Evolutionary conservation across 2,797 vertebrate species (phyloP), one percentile per base, ranked within the genome.

Genomic region (Epinephelus awoara): DNA sequence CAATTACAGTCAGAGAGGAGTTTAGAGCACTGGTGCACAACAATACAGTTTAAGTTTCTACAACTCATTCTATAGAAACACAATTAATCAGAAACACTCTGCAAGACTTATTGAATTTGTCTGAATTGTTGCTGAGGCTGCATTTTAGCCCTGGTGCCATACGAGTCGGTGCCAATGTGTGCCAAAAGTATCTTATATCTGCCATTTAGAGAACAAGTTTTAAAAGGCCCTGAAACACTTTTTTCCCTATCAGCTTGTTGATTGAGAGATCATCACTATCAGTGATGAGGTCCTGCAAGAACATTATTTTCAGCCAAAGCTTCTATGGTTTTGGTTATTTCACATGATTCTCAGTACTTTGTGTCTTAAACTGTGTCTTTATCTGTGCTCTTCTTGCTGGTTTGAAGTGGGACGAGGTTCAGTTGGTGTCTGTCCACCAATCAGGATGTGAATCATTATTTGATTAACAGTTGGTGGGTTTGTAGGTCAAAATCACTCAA

Each of bases 51-150:
- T 6, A 27, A 3, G 27, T 11, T 49, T 52, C 6, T 14, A 21
- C 49, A 42, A 55, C 40, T 52, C 5, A 11, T 27, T 77, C n/a
- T 4, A 21, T 23, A 51, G 61, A 71, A 14, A 29, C 14, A 25
- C 7, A 52, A 51, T 70, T 0, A 65, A 58, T 64, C 23, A 64
- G 49, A 57, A 38, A 42, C 54, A 51, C 46, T 64, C 55, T 71
- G 68, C 46, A 9, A 27, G 23, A 52, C 14, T 75, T 34, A 57
- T 18, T 18, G 25, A 8, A 70, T 61, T 18, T 9, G n/a, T 57
- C 42, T 56, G 27, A 23, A 23, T n/a, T 65, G 63, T 34, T 21
- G 61, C 34, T 56, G 42, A 6, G 4, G 57, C n/a, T 40, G 52
- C 55, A 11, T 15, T 46, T 46, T 17, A 4, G 13, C 40, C 9